Conservation (phyloP, 2,113 vertebrate species). For the Gambusia affinis region DNA sequence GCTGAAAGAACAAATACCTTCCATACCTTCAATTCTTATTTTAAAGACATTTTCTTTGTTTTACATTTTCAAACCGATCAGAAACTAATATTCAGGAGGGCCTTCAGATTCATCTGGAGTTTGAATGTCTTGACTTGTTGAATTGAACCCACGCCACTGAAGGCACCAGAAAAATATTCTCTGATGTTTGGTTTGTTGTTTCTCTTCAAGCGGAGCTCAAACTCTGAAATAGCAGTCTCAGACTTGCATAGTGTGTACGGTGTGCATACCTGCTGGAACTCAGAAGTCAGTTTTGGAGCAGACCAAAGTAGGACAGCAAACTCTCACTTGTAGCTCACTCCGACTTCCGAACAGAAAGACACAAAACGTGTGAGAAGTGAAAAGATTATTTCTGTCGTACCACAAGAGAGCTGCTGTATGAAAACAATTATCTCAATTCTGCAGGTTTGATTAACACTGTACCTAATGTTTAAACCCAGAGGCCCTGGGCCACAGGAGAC, state of each 20-base stretch:
- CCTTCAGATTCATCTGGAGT: too few relatives aligned
- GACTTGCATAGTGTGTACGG: background rate
- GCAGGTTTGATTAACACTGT: slow-evolving; percentile 74
- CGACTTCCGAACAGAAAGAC: slow-evolving; percentile 10
- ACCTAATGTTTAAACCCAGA: slow-evolving; percentile 59
- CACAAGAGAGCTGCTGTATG: slow-evolving; percentile 49
- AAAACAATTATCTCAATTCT: slow-evolving; percentile 78
- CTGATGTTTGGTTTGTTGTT: too few relatives aligned
- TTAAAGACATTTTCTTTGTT: too few relatives aligned
- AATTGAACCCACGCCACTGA: too few relatives aligned
- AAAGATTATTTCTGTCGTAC: slow-evolving; percentile 61
- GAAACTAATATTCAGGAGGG: too few relatives aligned
- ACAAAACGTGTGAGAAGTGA: slow-evolving; percentile 14
- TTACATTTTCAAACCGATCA: too few relatives aligned
- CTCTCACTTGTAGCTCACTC: slow-evolving; percentile 16
- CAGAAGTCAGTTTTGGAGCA: slow-evolving; percentile 40
- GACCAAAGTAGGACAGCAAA: slow-evolving; percentile 60
- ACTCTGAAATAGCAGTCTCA: slow-evolving; percentile 52
- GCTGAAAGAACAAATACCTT: too few relatives aligned
- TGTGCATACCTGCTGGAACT: slow-evolving; percentile 40
- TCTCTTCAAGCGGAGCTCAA: background rate
- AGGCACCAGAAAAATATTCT: too few relatives aligned
- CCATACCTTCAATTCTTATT: too few relatives aligned
- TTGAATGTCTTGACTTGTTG: too few relatives aligned
- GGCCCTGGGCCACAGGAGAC: slow-evolving; percentile 64